These are phyloP conservation scores for Tridacna gigas DNA, from an alignment of 2,888 invertebrate species.

Conservation along the genomic window DNA sequence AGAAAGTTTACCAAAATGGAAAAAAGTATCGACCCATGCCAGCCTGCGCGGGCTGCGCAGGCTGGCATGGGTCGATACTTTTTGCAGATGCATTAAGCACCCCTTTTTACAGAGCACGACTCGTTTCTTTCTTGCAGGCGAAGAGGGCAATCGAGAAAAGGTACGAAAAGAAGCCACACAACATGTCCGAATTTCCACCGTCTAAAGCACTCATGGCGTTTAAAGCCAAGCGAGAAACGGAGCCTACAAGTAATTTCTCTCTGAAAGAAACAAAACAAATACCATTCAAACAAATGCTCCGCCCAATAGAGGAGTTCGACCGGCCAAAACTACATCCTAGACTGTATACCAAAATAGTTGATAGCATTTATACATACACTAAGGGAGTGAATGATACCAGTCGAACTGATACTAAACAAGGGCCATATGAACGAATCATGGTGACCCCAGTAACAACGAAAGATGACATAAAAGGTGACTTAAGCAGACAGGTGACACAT, in stretches of 20 bases:
- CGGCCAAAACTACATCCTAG: slow-evolving; percentile 54
- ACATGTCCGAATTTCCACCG: slow-evolving; percentile 48
- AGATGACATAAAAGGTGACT: slow-evolving; percentile 57
- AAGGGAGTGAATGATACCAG: slow-evolving; percentile 40
- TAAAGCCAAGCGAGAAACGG: slow-evolving; percentile 51
- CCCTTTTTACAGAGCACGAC: too few species aligned
- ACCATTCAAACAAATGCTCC: slow-evolving; percentile 63
- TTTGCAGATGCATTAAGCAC: too few species aligned
- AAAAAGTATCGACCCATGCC: background rate
- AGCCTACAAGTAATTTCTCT: slow-evolving; percentile 40
- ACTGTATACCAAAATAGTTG: slow-evolving; percentile 62
- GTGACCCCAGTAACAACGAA: slow-evolving; percentile 58
- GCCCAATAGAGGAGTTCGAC: slow-evolving; percentile 34
- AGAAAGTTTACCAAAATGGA: too few species aligned
- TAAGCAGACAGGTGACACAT: slow-evolving; percentile 35
- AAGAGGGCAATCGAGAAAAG: slow-evolving; percentile 45
- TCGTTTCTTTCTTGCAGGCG: slow-evolving; percentile 39
- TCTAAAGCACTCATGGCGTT: slow-evolving; percentile 54
- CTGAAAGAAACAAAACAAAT: slow-evolving; percentile 59
- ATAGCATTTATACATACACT: slow-evolving; percentile 62
- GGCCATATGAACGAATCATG: slow-evolving; percentile 55
- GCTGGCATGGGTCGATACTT: background rate
- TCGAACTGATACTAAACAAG: slow-evolving; percentile 1
- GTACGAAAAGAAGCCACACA: slow-evolving; percentile 56
- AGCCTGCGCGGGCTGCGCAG: background rate